These are phyloP conservation scores for Pterostichus madidus DNA, from an alignment of 2,888 invertebrate species.

Conservation along the genomic window DNA sequence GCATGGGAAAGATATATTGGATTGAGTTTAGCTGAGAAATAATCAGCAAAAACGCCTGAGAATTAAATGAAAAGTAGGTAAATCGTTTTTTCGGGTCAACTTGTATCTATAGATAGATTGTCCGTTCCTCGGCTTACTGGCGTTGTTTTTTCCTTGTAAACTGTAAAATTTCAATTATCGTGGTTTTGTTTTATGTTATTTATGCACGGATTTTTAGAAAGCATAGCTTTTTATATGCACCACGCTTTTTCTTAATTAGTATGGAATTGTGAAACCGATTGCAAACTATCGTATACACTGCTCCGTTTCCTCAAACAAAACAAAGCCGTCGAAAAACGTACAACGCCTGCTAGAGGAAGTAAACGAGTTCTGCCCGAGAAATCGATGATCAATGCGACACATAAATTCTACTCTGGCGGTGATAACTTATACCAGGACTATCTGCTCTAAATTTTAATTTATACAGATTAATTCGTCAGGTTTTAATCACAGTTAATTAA, in stretches of 20 bases:
- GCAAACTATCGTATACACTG: conserved; percentile 43
- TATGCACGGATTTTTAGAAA: conserved; percentile 65
- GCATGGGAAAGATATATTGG: too few species aligned
- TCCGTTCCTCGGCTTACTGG: conserved; percentile 4
- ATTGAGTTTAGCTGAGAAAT: too few species aligned
- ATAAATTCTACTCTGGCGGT: background rate
- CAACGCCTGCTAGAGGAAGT: background rate
- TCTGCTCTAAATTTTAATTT: background rate
- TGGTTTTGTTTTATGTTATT: conserved; percentile 64
- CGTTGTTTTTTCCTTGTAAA: conserved; percentile 47
- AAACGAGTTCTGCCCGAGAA: too few species aligned
- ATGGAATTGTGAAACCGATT: conserved; percentile 62
- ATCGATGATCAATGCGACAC: too few species aligned
- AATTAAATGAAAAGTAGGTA: conserved; percentile 53
- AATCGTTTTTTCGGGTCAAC: conserved; percentile 31
- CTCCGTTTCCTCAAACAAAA: conserved; percentile 35
- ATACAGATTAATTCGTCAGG: too few species aligned
- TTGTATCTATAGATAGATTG: conserved; percentile 31
- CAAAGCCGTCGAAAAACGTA: conserved; percentile 16
- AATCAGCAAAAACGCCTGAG: background rate
- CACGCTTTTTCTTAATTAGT: conserved; percentile 65
- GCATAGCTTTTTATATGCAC: conserved; percentile 59
- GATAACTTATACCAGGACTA: background rate
- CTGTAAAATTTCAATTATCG: conserved; percentile 66
- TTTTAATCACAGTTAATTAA: too few species aligned